Percentiles rank a stretch among this genome's conserved stretches.
Conservation (phyloP, 2,113 vertebrate species). For the Corythornis madagascariensis region DNA sequence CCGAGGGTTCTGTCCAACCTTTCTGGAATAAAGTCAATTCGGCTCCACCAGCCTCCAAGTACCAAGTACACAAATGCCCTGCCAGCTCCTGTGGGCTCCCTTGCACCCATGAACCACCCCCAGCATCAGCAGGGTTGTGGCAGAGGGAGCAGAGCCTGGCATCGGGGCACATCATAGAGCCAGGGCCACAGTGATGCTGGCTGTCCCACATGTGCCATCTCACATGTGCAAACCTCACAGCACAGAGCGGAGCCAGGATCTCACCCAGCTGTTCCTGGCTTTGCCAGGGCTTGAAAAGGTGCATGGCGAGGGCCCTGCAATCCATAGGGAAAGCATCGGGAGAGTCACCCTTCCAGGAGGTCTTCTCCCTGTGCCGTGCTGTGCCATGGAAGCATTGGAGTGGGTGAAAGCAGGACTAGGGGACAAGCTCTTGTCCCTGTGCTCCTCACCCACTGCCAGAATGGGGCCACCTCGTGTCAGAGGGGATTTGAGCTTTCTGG, state of each 20-base stretch:
- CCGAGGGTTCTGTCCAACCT: neutral
- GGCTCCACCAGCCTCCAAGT: neutral
- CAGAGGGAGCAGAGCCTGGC: neutral
- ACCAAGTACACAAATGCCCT: neutral
- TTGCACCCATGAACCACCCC: fast-evolving
- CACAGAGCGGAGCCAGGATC: fast-evolving
- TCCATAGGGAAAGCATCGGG: neutral
- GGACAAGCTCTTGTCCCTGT: fast-evolving
- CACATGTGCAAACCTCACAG: fast-evolving
- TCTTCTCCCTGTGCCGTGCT: neutral
- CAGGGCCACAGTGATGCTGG: fast-evolving
- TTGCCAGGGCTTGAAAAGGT: neutral
- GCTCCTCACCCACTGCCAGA: neutral
- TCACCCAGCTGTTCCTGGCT: neutral
- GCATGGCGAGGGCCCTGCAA: neutral
- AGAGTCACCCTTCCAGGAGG: neutral
- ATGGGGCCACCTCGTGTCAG: neutral
- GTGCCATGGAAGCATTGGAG: neutral
- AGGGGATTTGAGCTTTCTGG: neutral
- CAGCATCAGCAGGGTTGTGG: neutral
- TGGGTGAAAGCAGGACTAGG: neutral
- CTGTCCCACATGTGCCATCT: neutral
- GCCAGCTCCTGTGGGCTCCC: neutral
- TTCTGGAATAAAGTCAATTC: neutral
- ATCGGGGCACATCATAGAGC: neutral